A percentile compares a stretch with the other conserved stretches of the same genome.
These are phyloP conservation scores for Agelas oroides DNA, from an alignment of 37 sponge, comb jelly and placozoan genomes.

Conservation along the genomic window DNA sequence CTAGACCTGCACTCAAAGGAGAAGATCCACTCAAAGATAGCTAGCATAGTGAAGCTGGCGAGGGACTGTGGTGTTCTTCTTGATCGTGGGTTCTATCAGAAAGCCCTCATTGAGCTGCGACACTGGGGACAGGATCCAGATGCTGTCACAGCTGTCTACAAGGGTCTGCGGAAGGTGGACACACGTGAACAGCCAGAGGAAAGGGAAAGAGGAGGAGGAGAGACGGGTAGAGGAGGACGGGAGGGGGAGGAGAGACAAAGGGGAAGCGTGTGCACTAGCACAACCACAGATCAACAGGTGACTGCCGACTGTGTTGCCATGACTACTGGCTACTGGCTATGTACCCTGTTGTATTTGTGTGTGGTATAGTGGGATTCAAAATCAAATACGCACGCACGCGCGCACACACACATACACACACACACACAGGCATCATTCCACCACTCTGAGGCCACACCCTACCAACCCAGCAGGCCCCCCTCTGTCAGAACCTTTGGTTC, in stretches of 20 bases:
- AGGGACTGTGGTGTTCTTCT: not conserved
- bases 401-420: no score
- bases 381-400: no score
- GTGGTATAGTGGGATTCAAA: no score
- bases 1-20: slow-evolving; percentile 8
- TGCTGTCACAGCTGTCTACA: slow-evolving; percentile 23
- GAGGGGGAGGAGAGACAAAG: not conserved
- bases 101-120: slow-evolving; percentile 6
- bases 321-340: no score
- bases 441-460: no score
- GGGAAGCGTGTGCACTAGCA: not conserved
- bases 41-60: slow-evolving; percentile 25
- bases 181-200: not conserved
- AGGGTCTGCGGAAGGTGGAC: slow-evolving; percentile 7
- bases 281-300: no score
- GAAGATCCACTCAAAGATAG: slow-evolving; percentile 21
- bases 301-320: no score
- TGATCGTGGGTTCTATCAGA: slow-evolving; percentile 41
- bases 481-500: no score
- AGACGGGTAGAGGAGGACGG: not conserved
- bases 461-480: no score
- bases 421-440: no score
- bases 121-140: slow-evolving; percentile 53
- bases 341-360: no score
- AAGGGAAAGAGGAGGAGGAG: not conserved